Conservation (phyloP, 2,797 vertebrate genomes). For the Artibeus lituratus region DNA sequence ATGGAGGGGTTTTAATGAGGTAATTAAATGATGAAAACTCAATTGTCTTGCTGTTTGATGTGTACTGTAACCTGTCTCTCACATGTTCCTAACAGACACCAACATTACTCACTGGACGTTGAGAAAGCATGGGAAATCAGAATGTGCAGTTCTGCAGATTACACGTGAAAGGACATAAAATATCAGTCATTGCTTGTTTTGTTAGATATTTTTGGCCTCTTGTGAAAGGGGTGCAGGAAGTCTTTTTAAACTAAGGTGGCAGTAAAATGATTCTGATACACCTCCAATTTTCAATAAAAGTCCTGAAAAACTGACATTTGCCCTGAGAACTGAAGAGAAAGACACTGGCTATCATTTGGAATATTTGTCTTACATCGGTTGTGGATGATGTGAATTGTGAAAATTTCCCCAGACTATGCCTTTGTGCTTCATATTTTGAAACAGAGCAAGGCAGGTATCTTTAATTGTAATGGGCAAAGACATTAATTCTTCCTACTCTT, state of each 20-base stretch:
- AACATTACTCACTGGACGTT: not conserved
- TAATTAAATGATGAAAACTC: not conserved
- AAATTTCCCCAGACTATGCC: not conserved
- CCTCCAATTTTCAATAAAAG: not conserved
- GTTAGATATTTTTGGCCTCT: not conserved
- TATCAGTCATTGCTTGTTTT: not conserved
- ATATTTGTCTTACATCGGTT: not conserved
- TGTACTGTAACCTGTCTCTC: not conserved
- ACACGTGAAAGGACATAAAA: not conserved
- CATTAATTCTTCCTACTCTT: not conserved
- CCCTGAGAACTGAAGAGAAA: not conserved
- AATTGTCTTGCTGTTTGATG: not conserved
- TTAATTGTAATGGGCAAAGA: not conserved
- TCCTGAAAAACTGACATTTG: not conserved
- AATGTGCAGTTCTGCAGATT: not conserved
- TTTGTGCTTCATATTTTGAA: not conserved
- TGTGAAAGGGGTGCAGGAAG: not conserved
- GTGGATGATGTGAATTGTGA: not conserved
- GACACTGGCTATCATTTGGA: not conserved
- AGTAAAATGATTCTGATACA: not conserved
- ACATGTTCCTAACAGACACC: not conserved
- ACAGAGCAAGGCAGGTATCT: not conserved
- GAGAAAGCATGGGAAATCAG: not conserved
- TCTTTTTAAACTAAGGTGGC: not conserved
- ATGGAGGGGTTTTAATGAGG: not conserved